Evolutionary conservation across 2,888 invertebrate genomes (phyloP).

Genomic region (Eupeodes latifasciatus): DNA sequence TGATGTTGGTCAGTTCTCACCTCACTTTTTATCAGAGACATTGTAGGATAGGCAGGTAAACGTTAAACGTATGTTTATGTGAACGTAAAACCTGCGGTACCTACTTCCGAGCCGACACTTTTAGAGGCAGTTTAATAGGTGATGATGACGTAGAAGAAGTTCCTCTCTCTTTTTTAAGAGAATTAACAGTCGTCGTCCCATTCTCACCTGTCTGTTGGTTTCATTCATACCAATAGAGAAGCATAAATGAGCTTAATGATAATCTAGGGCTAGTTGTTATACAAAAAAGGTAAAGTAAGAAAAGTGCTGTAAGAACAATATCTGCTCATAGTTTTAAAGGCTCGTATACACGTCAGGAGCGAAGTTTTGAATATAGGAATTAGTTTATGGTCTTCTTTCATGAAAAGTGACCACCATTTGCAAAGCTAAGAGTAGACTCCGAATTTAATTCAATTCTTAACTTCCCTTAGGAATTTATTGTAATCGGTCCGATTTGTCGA

Average conservation of each 20-base stretch:
- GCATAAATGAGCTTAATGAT: constrained; percentile 58
- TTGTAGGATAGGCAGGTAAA: neutral
- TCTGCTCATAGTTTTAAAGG: constrained; percentile 29
- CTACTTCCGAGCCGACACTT: neutral
- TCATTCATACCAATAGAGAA: neutral
- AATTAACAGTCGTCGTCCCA: constrained; percentile 14
- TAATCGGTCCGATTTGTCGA: too few species aligned
- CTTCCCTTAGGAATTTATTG: too few species aligned
- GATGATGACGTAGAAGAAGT: neutral
- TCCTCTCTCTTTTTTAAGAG: constrained; percentile 20
- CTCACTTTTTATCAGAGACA: neutral
- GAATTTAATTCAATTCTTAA: too few species aligned
- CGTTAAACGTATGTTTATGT: neutral
- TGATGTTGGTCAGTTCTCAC: constrained; percentile 25
- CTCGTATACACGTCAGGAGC: neutral
- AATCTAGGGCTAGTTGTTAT: constrained; percentile 5
- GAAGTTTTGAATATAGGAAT: too few species aligned
- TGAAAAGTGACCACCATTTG: too few species aligned
- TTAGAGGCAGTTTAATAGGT: constrained; percentile 16
- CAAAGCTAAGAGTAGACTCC: too few species aligned
- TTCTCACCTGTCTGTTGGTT: neutral
- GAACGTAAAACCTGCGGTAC: neutral
- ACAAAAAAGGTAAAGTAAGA: constrained; percentile 1
- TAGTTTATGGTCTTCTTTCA: too few species aligned
- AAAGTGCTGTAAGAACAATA: neutral